Conservation (phyloP, 1,140 invertebrate species). For the Platyura marginata region DNA sequence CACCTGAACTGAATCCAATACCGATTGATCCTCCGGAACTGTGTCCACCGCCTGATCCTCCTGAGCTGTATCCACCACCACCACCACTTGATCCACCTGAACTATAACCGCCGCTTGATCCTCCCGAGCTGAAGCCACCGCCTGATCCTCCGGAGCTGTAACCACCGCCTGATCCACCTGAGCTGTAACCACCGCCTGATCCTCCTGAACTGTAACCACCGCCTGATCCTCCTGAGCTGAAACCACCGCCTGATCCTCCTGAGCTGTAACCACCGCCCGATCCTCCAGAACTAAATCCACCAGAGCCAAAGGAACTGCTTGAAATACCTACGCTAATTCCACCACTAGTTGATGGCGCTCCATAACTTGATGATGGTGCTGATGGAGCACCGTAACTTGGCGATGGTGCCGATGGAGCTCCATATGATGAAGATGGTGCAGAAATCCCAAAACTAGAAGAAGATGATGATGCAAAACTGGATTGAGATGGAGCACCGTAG, state of each 20-base stretch:
- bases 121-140: too few relatives aligned
- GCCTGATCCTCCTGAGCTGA: too few relatives aligned
- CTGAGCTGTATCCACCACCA: too few relatives aligned
- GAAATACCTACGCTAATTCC: too few relatives aligned
- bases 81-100: too few relatives aligned
- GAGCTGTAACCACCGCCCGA: too few relatives aligned
- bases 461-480: background rate
- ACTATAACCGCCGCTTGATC: too few relatives aligned
- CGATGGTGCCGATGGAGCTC: background rate
- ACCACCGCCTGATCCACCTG: too few relatives aligned
- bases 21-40: background rate
- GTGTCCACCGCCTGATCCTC: background rate
- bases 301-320: background rate
- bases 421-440: background rate
- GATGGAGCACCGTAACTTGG: background rate
- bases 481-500: background rate
- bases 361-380: too few relatives aligned
- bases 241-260: background rate
- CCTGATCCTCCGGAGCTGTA: too few relatives aligned
- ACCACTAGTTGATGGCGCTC: too few relatives aligned
- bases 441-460: too few relatives aligned
- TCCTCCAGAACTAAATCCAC: background rate
- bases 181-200: background rate
- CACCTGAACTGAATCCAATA: background rate
- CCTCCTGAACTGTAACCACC: background rate